phyloP scores from a whole-genome alignment of 2,888 invertebrate species.

The Leistus spinibarbis region DNA sequence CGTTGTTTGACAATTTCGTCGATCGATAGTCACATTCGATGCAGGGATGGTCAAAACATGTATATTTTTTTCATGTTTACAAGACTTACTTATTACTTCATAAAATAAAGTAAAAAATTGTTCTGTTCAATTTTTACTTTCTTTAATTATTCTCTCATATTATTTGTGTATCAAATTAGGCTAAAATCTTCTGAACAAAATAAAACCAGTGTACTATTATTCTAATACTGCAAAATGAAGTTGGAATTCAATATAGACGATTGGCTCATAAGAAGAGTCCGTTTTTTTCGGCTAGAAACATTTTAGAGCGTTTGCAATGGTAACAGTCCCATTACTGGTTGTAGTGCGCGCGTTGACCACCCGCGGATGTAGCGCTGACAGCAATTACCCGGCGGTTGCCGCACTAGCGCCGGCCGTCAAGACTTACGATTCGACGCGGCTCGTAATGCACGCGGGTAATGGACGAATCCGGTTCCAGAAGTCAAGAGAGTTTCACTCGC shows the following conservation, averaged over 20 bases:
- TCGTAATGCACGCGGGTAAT: not conserved
- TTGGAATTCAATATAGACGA: not conserved
- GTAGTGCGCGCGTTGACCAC: conserved; percentile 45
- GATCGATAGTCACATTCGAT: conserved; percentile 2
- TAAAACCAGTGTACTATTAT: no score
- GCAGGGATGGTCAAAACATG: no score
- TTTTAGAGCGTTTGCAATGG: conserved; percentile 22
- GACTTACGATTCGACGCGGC: conserved; percentile 40
- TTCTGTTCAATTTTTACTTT: no score
- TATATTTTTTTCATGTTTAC: no score
- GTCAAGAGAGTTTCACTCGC: not conserved
- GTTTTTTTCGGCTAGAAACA: not conserved
- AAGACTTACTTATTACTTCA: no score
- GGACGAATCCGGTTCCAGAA: not conserved
- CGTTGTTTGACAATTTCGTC: no score
- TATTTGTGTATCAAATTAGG: no score
- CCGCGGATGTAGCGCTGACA: conserved; percentile 44
- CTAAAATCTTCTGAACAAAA: no score
- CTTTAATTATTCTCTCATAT: no score
- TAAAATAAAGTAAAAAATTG: no score
- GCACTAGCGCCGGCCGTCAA: conserved; percentile 38
- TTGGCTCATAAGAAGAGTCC: not conserved
- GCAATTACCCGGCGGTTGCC: conserved; percentile 9
- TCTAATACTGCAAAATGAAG: not conserved
- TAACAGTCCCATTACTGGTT: conserved; percentile 26